A percentile compares a stretch with the other conserved stretches of the same genome.
Conservation (phyloP, 2,113 vertebrate species). For the Podocnemis expansa region DNA sequence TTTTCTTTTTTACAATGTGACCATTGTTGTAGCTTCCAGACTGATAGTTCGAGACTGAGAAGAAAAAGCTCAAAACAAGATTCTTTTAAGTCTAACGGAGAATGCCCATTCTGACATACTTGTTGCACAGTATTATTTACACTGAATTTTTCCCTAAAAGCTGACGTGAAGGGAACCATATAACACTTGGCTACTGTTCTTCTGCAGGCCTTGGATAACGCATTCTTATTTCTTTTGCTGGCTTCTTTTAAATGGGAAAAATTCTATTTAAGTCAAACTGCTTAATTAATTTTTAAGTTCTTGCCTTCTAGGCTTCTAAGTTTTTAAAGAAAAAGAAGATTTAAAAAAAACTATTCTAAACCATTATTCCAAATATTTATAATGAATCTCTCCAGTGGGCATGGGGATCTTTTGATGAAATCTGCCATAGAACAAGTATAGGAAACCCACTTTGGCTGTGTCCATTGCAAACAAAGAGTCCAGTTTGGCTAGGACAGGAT, state of each 20-base stretch:
- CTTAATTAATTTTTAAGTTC: background rate
- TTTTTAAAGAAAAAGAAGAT: background rate
- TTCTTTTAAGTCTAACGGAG: constrained; percentile 14
- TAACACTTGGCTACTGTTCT: constrained; percentile 39
- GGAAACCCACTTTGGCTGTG: background rate
- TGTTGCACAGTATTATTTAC: background rate
- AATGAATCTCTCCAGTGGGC: background rate
- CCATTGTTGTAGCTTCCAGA: constrained; percentile 39
- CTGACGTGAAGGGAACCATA: background rate
- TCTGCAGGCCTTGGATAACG: background rate
- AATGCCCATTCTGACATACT: constrained; percentile 45
- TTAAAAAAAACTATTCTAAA: background rate
- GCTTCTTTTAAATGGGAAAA: background rate
- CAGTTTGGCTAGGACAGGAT: fast-evolving
- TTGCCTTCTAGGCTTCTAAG: background rate
- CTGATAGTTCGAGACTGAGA: background rate
- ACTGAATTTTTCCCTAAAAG: constrained; percentile 36
- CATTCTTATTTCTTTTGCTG: background rate
- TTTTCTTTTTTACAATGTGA: constrained; percentile 31
- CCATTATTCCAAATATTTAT: background rate
- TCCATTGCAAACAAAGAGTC: background rate
- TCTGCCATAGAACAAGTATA: background rate
- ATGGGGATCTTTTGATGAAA: background rate
- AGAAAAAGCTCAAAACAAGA: background rate
- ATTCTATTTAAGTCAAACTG: background rate